These are phyloP conservation scores for Steinernema hermaphroditum DNA, from an alignment of 2,888 invertebrate genomes.

Conservation along the genomic window DNA sequence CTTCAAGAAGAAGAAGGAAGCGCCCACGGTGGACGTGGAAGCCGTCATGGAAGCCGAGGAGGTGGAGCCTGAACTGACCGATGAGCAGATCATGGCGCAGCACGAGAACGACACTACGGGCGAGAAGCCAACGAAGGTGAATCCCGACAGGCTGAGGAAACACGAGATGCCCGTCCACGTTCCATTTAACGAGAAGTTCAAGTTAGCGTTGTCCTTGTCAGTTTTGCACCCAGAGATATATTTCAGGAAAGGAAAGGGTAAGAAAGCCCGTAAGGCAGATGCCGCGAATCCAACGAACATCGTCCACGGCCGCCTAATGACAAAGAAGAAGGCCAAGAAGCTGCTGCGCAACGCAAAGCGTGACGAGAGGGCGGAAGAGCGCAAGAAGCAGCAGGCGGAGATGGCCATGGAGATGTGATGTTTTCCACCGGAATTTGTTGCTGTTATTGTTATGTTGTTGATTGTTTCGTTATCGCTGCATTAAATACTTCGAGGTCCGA, in stretches of 20 bases:
- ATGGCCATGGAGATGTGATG: conserved; percentile 24
- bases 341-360: conserved; percentile 34
- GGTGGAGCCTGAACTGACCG: neutral
- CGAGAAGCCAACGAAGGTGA: conserved; percentile 6
- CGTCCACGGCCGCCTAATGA: conserved; percentile 34
- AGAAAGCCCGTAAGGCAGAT: conserved; percentile 25
- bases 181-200: conserved; percentile 24
- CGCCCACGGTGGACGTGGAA: neutral
- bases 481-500: too few relatives aligned
- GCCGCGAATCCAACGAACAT: conserved; percentile 26
- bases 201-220: neutral
- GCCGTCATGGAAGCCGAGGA: conserved; percentile 32
- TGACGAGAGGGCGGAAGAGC: conserved; percentile 35
- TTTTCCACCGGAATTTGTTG: neutral
- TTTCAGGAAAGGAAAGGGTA: conserved; percentile 28
- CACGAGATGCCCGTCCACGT: conserved; percentile 25
- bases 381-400: conserved; percentile 20
- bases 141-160: conserved; percentile 23
- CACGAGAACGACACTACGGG: neutral
- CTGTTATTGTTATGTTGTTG: conserved; percentile 24
- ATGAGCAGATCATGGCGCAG: conserved; percentile 4
- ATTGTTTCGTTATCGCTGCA: neutral
- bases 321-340: conserved; percentile 43
- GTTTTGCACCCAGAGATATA: neutral
- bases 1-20: conserved; percentile 36